These are phyloP conservation scores for Malachius bipustulatus DNA, from an alignment of 2,888 invertebrate genomes.

Conservation along the genomic window DNA sequence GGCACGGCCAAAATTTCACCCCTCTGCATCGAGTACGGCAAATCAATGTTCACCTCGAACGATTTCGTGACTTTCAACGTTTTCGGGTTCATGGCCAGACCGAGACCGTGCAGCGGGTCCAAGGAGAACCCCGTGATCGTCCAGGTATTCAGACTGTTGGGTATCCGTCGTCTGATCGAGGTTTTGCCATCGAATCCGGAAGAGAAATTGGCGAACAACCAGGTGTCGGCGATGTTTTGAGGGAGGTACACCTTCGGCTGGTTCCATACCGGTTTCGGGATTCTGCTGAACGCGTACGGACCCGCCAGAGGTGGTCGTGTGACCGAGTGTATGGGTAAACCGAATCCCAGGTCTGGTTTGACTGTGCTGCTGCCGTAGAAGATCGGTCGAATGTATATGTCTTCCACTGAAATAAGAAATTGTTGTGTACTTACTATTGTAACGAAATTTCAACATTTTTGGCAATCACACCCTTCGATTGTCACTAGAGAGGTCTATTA, in stretches of 20 bases:
- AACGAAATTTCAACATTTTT: too few species aligned
- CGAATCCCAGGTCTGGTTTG: constrained; percentile 36
- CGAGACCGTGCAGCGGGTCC: constrained; percentile 63
- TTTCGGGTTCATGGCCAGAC: constrained; percentile 53
- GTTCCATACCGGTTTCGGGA: constrained; percentile 67
- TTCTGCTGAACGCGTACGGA: constrained; percentile 80
- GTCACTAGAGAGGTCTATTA: too few species aligned
- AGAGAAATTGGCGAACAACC: constrained; percentile 75
- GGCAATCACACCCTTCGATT: too few species aligned
- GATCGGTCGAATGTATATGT: constrained; percentile 35
- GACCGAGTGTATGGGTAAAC: constrained; percentile 42
- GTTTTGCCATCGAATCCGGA: constrained; percentile 54
- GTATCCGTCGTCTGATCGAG: constrained; percentile 52
- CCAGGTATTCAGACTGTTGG: constrained; percentile 78
- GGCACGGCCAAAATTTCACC: constrained; percentile 87
- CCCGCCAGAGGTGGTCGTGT: constrained; percentile 74
- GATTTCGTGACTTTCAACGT: constrained; percentile 66
- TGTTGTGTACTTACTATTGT: too few species aligned
- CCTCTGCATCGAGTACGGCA: constrained; percentile 78
- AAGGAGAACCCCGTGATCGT: constrained; percentile 72
- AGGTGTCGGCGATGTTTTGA: constrained; percentile 59
- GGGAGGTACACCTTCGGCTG: constrained; percentile 71
- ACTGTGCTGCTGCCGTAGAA: constrained; percentile 36
- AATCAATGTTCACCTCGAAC: constrained; percentile 73
- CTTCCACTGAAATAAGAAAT: constrained; percentile 30